These are phyloP conservation scores for Ceratotherium simum DNA, from an alignment of 2,113 vertebrate genomes.

Conservation along the genomic window DNA sequence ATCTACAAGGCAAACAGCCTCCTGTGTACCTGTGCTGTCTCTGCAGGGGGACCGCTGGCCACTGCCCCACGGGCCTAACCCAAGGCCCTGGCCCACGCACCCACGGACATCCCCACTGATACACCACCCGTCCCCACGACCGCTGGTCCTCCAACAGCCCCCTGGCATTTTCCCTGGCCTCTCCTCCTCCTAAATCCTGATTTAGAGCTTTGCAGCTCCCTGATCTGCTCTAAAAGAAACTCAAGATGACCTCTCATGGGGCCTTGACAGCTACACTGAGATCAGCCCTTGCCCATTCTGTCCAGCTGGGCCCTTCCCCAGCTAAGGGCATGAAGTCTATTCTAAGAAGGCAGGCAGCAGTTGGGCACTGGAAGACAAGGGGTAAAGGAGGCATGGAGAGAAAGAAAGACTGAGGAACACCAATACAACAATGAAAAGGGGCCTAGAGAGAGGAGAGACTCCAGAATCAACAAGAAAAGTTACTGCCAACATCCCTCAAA, in stretches of 20 bases:
- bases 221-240: not conserved
- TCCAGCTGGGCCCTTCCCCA: not conserved
- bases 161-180: not conserved
- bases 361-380: not conserved
- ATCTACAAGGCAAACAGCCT: slow-evolving; percentile 87
- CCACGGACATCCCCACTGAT: not conserved
- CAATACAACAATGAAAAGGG: not conserved
- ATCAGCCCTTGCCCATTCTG: not conserved
- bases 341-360: not conserved
- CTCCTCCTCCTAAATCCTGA: not conserved
- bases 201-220: not conserved
- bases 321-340: not conserved
- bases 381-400: not conserved
- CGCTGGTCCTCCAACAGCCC: not conserved
- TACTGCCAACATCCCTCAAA: not conserved
- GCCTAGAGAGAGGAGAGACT: not conserved
- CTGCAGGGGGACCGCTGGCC: not conserved
- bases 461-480: not conserved
- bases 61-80: not conserved
- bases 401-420: not conserved
- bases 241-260: not conserved
- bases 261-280: not conserved
- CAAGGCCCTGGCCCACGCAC: not conserved
- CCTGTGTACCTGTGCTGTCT: not conserved
- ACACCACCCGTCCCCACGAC: fast-evolving